Conservation (phyloP, 2,888 invertebrate species). For the Cantharis lateralis region DNA sequence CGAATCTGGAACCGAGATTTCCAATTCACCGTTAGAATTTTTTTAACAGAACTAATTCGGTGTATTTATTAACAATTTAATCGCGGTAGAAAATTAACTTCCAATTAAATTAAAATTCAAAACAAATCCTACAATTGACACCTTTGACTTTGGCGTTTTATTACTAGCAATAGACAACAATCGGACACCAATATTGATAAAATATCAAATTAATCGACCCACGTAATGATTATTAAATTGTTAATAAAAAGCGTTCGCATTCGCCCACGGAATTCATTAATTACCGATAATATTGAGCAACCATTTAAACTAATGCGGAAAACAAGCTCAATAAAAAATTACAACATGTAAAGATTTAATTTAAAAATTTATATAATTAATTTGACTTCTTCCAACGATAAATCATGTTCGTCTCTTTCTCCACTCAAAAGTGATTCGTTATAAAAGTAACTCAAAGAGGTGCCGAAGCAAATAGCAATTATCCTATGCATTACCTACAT, state of each 20-base stretch:
- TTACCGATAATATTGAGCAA: neutral
- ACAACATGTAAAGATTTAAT: neutral
- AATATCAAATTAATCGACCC: neutral
- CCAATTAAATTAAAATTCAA: neutral
- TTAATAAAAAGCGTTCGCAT: neutral
- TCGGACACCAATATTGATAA: neutral
- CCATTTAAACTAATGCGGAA: neutral
- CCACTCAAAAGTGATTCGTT: neutral
- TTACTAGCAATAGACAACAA: neutral
- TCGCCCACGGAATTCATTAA: neutral
- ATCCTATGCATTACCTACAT: neutral
- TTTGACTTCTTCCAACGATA: neutral
- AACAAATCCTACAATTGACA: neutral
- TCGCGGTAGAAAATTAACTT: neutral
- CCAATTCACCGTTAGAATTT: too few relatives aligned
- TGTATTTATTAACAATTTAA: neutral
- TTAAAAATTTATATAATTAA: neutral
- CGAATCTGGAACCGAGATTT: too few relatives aligned
- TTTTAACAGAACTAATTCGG: neutral
- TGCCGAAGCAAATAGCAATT: neutral
- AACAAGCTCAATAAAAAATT: neutral
- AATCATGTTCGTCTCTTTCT: neutral
- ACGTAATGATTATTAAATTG: neutral
- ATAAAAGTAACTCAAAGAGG: neutral
- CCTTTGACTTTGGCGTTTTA: neutral